phyloP scores from a whole-genome alignment of 2,113 vertebrate genomes.

The Oncorhynchus mykiss region DNA sequence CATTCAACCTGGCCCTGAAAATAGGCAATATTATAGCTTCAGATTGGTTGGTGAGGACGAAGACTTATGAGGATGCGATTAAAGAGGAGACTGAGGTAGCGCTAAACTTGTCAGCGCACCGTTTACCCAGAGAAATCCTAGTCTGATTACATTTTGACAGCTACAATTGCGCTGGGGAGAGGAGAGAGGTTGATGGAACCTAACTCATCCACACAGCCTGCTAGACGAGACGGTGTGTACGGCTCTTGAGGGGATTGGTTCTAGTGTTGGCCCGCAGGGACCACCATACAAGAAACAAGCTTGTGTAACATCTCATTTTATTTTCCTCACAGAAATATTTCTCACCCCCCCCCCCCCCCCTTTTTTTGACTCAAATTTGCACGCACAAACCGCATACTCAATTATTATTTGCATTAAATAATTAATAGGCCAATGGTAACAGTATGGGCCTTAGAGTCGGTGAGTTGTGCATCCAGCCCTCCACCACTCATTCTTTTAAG shows the following conservation, averaged over 20 bases:
- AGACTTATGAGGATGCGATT: too few relatives aligned
- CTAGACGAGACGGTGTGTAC: conserved; percentile 53
- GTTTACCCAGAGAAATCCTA: conserved; percentile 33
- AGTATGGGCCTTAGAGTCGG: conserved; percentile 69
- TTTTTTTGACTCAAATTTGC: conserved; percentile 74
- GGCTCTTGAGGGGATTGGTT: conserved; percentile 65
- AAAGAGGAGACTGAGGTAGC: background rate
- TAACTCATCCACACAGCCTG: conserved; percentile 49
- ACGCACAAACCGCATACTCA: conserved; percentile 69
- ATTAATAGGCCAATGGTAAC: conserved; percentile 74
- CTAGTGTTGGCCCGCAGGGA: conserved; percentile 63
- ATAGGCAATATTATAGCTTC: background rate
- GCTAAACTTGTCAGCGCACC: conserved; percentile 2
- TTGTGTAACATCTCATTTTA: conserved; percentile 68
- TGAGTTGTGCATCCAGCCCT: conserved; percentile 54
- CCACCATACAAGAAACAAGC: conserved; percentile 23
- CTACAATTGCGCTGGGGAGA: conserved; percentile 29
- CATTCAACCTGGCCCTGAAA: background rate
- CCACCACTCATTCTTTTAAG: conserved; percentile 67
- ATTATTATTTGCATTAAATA: conserved; percentile 78
- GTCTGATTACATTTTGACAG: conserved; percentile 64
- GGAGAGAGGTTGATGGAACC: conserved; percentile 45
- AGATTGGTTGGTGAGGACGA: background rate
- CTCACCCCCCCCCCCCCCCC: conserved; percentile 46
- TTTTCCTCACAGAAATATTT: conserved; percentile 68